Evolutionary conservation across 1,140 invertebrate species (phyloP), one percentile per base, ranked within the genome.

Genomic region (Leptopilina clavipes): DNA sequence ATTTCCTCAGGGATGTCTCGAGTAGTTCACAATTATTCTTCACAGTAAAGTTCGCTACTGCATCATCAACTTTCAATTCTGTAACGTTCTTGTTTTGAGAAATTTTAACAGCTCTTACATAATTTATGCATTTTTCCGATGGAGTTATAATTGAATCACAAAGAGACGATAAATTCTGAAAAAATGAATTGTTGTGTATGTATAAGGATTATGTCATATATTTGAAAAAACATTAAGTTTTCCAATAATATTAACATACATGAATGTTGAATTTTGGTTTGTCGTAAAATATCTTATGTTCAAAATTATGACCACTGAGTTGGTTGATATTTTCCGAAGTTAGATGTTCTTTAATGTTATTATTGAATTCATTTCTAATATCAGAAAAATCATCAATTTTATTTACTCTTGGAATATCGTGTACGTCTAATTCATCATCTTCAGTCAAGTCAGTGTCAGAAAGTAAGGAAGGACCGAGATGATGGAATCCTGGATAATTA

Each of bases 401-500:
- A 19, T 74, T 72, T 1, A 18, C 3, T 6, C 48, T 65, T n/a
- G 73, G 8, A 19, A 70, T 77, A 65, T 82, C 80, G 48, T 71
- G 76, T 48, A 40, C 65, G 0, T 90, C 87, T 71, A 85, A 84
- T 54, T 91, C 90, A 81, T 91, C 90, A 81, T 91, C 90, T 73
- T 92, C 91, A 7, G 91, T 91, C 75, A 91, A 86, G 54, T 92
- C 92, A 22, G 89, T 90, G 76, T 92, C 87, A 17, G 86, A 87
- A 0, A 87, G 79, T 17, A 89, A 82, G 1, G 86, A 85, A 2
- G 89, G 86, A 5, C 86, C 90, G 12, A 91, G 83, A 77, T 91
- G 89, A 73, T 91, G 89, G 75, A 91, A 92, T 85, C 94, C 94
- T 9, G 94, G 94, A 88, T 95, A 95, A 87, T 96, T 96, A 9